Percentiles rank a stretch among this genome's conserved stretches.
Conservation (phyloP, 1,140 invertebrate genomes). For the Mesaphorura yosii region DNA sequence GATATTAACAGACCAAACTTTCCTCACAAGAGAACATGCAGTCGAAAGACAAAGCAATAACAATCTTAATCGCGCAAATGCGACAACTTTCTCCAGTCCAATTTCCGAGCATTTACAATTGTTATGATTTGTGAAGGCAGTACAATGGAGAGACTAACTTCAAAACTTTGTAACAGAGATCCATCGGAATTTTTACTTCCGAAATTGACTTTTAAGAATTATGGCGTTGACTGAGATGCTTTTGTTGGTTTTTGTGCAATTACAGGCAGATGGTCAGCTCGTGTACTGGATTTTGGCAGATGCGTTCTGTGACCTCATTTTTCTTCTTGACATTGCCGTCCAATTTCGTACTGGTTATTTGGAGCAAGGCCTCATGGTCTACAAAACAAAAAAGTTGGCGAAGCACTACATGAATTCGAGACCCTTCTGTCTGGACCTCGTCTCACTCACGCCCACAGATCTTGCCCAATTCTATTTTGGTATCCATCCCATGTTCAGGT, state of each 20-base stretch:
- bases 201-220: too few relatives aligned
- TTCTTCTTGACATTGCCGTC: constrained; percentile 62
- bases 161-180: too few relatives aligned
- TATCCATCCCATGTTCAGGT: constrained; percentile 60
- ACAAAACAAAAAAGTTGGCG: constrained; percentile 77
- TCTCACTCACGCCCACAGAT: constrained; percentile 72
- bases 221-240: too few relatives aligned
- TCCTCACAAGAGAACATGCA: too few relatives aligned
- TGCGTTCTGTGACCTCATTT: constrained; percentile 70
- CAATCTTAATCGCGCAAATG: too few relatives aligned
- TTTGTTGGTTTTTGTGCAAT: constrained; percentile 17
- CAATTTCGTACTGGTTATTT: constrained; percentile 91
- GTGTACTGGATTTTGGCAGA: constrained; percentile 68
- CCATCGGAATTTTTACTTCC: too few relatives aligned
- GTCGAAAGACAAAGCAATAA: too few relatives aligned
- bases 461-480: constrained; percentile 69
- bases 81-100: too few relatives aligned
- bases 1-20: too few relatives aligned
- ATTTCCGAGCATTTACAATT: too few relatives aligned
- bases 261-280: constrained; percentile 48
- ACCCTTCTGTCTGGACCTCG: constrained; percentile 72
- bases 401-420: constrained; percentile 75
- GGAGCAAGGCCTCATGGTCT: constrained; percentile 87
- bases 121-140: too few relatives aligned
- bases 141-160: too few relatives aligned